These are phyloP conservation scores for Rhea americana DNA, from an alignment of 2,113 vertebrate genomes.

Conservation along the genomic window DNA sequence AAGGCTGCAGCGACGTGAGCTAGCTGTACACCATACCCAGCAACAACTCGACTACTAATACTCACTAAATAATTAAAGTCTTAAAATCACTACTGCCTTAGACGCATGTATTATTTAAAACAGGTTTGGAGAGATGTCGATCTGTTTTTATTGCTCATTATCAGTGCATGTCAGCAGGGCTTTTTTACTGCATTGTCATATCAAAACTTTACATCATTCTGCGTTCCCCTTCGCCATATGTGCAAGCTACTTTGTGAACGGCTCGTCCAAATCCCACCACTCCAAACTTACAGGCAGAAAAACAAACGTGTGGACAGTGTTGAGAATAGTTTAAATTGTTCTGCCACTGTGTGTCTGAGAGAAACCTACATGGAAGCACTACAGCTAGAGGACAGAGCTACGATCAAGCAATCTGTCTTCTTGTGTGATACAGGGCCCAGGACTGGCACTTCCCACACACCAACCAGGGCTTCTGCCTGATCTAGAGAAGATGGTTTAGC, in stretches of 20 bases:
- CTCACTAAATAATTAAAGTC: slow-evolving; percentile 53
- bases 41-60: not conserved
- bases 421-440: accelerated
- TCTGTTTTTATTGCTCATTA: slow-evolving; percentile 45
- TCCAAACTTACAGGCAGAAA: not conserved
- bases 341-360: accelerated
- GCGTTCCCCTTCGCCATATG: accelerated
- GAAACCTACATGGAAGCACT: not conserved
- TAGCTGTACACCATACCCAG: not conserved
- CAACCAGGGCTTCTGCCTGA: not conserved
- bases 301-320: accelerated
- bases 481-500: not conserved
- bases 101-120: slow-evolving; percentile 41
- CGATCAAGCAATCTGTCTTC: accelerated
- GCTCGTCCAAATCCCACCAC: not conserved
- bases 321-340: accelerated
- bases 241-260: accelerated
- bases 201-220: not conserved
- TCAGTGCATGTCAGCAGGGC: not conserved
- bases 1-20: not conserved
- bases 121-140: not conserved
- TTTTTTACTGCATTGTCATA: not conserved
- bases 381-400: not conserved
- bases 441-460: not conserved
- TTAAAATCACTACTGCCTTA: slow-evolving; percentile 50